Evolutionary conservation across 2,888 invertebrate species (phyloP).

Genomic region (Xestoiulus laeticollis): DNA sequence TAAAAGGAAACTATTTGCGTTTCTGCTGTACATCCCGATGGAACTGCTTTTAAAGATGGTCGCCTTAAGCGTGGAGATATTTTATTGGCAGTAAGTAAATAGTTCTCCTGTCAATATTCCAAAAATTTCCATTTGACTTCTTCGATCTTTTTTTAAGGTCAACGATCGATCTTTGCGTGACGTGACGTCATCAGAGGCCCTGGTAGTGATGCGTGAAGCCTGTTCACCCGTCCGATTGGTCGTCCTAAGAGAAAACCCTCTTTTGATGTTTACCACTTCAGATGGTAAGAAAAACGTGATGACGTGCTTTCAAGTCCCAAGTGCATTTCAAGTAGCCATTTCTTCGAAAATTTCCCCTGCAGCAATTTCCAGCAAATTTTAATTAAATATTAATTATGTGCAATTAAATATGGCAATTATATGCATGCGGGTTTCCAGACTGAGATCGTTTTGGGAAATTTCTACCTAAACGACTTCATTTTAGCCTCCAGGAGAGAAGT

Average conservation of each 20-base stretch:
- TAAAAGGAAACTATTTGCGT: slow-evolving; percentile 59
- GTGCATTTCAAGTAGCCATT: not conserved
- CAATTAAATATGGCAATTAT: too few species aligned
- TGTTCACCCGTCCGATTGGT: slow-evolving; percentile 59
- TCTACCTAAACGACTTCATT: not conserved
- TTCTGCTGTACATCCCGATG: slow-evolving; percentile 58
- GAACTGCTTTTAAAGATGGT: slow-evolving; percentile 60
- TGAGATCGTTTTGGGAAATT: not conserved
- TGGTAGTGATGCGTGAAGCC: slow-evolving; percentile 58
- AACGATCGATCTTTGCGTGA: slow-evolving; percentile 60
- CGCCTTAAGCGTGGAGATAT: slow-evolving; percentile 60
- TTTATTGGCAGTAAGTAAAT: slow-evolving; percentile 58
- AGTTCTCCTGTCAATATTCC: not conserved
- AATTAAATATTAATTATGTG: too few species aligned
- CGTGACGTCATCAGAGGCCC: slow-evolving; percentile 58
- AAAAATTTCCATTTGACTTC: not conserved
- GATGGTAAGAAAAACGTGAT: slow-evolving; percentile 56
- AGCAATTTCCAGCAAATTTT: not conserved
- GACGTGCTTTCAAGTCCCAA: not conserved
- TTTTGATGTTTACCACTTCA: slow-evolving; percentile 59
- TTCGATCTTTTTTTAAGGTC: slow-evolving; percentile 56
- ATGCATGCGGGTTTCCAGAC: too few species aligned
- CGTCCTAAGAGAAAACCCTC: slow-evolving; percentile 60
- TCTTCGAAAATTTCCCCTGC: not conserved
- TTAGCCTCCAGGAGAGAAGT: not conserved